Evolutionary conservation across 2,888 invertebrate species (phyloP), one percentile per base, ranked within the genome.

Genomic region (Drepanosiphum platanoidis): DNA sequence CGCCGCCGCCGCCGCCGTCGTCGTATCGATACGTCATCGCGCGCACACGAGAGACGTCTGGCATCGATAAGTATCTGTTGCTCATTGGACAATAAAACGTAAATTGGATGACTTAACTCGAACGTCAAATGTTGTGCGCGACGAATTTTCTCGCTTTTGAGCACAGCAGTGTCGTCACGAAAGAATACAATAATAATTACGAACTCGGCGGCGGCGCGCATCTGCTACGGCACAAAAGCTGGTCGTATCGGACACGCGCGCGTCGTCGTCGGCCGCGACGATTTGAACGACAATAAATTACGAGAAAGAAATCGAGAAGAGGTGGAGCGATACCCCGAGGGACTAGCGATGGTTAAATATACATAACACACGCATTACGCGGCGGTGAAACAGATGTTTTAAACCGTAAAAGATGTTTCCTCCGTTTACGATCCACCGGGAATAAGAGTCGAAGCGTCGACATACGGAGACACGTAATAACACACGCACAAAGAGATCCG

Each of bases 251-350:
- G 52, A 52, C 34, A 13, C 13, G n/a, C 42, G n/a, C n/a, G n/a
- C n/a, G n/a, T n/a, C n/a, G 52, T 75, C 52, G 52, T 75, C 75
- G 58, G 58, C 58, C 75, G 58, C 52, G 8, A 7, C 30, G 52
- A 75, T 75, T 75, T 58, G 58, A 75, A 34, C 52, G 75, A 75
- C 58, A 58, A 58, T 58, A 75, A 75, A 75, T 75, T 75, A 75
- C n/a, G 32, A 34, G 34, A 75, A 13, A 72, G 22, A 42, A 42
- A 46, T 27, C 18, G 52, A 75, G 22, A 15, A 22, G 34, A 75
- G 75, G 75, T 52, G 75, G 34, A 75, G 22, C 32, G 1, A 34
- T 52, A 34, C 75, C 75, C 74, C 30, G 13, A n/a, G 75, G 52
- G 75, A 74, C 74, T 74, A 13, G 52, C 30, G 72, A 27, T 9